Base-by-base conservation (phyloP, 2,888 invertebrate genomes). In the Dolichomitus sp. region DNA sequence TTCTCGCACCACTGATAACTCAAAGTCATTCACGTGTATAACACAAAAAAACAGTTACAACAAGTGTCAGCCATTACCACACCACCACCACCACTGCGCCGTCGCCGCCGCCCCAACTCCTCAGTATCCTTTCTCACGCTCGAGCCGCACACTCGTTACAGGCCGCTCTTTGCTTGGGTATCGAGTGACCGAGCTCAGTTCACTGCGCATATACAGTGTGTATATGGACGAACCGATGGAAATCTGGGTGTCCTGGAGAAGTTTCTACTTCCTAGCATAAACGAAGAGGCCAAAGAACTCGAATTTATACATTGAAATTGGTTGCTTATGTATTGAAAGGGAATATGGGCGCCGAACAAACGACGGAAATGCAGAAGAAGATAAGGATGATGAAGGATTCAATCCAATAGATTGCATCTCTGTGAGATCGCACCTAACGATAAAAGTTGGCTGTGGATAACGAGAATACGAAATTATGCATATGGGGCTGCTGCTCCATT, bases 51-150 rank as follows among this genome's bases (percentile, higher is more conserved):
- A 37, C 37, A n/a, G n/a, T n/a, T 37, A 23, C 23, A 37, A 37
- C 6, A 37, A 37, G 7, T 37, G 37, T 37, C 37, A 9, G 37
- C 9, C 37, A 37, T 37, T 37, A 9, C 37, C 37, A 9, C 37
- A 37, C 5, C 5, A 7, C 33, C 33, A 74, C 57, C 61, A 9
- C 9, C 37, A 37, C 9, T 9, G 9, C 37, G 9, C 5, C 5
- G 33, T 4, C 33, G 45, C 78, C 83, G 42, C 73, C 70, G 77
- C 57, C 61, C 73, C 59, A 50, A 42, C 66, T 57, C 23, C 19
- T 19, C 50, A 37, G 75, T 82, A 82, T 80, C 83, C 84, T 84
- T 87, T 87, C 86, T 85, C 87, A 87, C 85, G 86, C 80, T 84
- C 75, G 70, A 42, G 72, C 72, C 63, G 30, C 57, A 59, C 23